Evolutionary conservation across 2,888 invertebrate species (phyloP), one percentile per base, ranked within the genome.

Genomic region (Chymomyza caudatula): DNA sequence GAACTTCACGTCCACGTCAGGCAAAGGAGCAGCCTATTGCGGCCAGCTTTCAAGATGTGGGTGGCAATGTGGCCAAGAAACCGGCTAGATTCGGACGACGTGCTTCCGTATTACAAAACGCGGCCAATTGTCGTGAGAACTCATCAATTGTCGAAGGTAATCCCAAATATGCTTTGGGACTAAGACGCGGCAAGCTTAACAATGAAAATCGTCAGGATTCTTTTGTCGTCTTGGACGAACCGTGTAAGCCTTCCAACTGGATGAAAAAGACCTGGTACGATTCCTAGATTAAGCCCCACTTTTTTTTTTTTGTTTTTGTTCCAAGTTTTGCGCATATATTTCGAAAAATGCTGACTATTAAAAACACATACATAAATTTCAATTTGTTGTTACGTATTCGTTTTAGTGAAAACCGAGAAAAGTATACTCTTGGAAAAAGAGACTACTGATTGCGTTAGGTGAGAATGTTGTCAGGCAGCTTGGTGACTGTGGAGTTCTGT

Each of bases 181-280:
- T 76, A 64, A 76, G 76, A 0, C 74, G 79, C 2, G 68, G 72
- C 29, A 85, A 79, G 49, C 84, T 74, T n/a, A 78, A 76, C 20
- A 69, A 73, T 0, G 86, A 86, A 29, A 82, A 77, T 43, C 82
- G 74, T 15, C 76, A 80, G 47, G 85, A 78, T 47, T 85, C 90
- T 2, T 90, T 90, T 82, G 86, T 90, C 59, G 89, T 90, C n/a
- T 75, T 90, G 2, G 85, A 90, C 25, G 89, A 90, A 55, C 89
- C 89, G 0, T 87, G 86, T 64, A 89, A 89, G 65, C 87, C 88
- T 73, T 88, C 83, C 76, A 86, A 85, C 59, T 90, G 90, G 90
- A 90, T 89, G 89, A 88, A 90, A 59, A 88, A 89, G 63, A 86
- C 88, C 17, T 90, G 90, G 90, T 90, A 90, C 69, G 89, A 89